Evolutionary conservation across 2,113 vertebrate species (phyloP), one percentile per base, ranked within the genome.

Genomic region (Halichoeres trimaculatus): DNA sequence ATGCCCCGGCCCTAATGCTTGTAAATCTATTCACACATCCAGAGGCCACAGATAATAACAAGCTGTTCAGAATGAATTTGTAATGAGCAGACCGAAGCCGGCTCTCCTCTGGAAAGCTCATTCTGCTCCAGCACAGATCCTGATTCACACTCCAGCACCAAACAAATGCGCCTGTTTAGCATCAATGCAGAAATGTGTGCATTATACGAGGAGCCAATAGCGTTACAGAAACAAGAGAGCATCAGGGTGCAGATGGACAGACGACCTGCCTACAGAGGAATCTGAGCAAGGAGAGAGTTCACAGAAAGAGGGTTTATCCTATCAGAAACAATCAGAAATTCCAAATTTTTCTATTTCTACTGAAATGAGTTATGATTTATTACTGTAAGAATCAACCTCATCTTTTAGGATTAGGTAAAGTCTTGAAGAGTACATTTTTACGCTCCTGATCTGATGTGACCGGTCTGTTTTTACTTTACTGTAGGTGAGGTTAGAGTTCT

Each of bases 11-110:
- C 80, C 86, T 93, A 91, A 93, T 93, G 90, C 92, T 93, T 92
- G 92, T 93, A 94, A 93, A 94, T 94, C 93, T 94, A 91, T 93
- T 93, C 93, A 93, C 81, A 82, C 85, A 83, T 92, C 88, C 91
- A 84, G 76, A 78, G 87, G 81, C 78, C 75, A 76, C n/a, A 86
- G 84, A 86, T 80, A 82, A 86, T 78, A 88, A 84, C 75, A 86
- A 86, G 81, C 84, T 86, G 84, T 80, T 86, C 84, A 86, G 60
- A 80, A 77, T 79, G 84, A 84, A 85, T 85, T 70, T 74, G 55
- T 79, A 79, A 84, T 78, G 74, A 79, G 74, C 55, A 23, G 23
- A 48, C 53, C 23, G 73, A 71, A 67, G 61, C 74, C 17, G 30
- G 35, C 54, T 60, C 52, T 17, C 64, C 60, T 5, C 2, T 59